These are phyloP conservation scores for Cryptoprocta ferox DNA, from an alignment of 2,797 vertebrate genomes.

Conservation along the genomic window DNA sequence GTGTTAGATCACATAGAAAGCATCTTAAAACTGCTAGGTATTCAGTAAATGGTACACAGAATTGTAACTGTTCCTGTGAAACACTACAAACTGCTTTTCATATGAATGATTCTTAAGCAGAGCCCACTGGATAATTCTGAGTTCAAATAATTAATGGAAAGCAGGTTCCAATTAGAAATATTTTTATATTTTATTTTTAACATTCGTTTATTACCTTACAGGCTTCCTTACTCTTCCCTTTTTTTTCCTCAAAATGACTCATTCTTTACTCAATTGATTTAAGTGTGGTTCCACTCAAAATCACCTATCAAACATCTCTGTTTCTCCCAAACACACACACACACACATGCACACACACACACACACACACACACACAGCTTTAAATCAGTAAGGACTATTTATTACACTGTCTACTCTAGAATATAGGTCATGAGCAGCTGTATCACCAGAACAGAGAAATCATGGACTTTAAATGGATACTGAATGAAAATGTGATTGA, in stretches of 20 bases:
- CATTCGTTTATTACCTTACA: conserved; percentile 11
- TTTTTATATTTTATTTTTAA: not conserved
- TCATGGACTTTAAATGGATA: not conserved
- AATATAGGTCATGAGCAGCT: not conserved
- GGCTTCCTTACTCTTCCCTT: not conserved
- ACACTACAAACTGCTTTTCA: not conserved
- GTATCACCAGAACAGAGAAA: not conserved
- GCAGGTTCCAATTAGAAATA: not conserved
- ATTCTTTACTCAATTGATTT: not conserved
- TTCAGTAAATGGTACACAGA: not conserved
- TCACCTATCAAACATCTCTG: not conserved
- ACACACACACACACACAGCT: not conserved
- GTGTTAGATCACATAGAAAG: not conserved
- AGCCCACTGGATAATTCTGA: not conserved
- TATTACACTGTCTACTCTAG: not conserved
- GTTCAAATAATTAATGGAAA: conserved; percentile 35
- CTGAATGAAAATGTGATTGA: conserved; percentile 32
- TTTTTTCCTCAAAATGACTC: conserved; percentile 15
- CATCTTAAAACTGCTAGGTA: not conserved
- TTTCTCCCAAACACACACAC: not conserved
- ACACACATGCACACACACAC: not conserved
- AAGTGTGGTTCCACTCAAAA: not conserved
- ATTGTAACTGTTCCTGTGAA: not conserved
- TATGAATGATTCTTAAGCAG: not conserved
- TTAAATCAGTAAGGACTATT: conserved; percentile 9